These are phyloP conservation scores for Abramis brama DNA, from an alignment of 2,113 vertebrate genomes.

Conservation along the genomic window DNA sequence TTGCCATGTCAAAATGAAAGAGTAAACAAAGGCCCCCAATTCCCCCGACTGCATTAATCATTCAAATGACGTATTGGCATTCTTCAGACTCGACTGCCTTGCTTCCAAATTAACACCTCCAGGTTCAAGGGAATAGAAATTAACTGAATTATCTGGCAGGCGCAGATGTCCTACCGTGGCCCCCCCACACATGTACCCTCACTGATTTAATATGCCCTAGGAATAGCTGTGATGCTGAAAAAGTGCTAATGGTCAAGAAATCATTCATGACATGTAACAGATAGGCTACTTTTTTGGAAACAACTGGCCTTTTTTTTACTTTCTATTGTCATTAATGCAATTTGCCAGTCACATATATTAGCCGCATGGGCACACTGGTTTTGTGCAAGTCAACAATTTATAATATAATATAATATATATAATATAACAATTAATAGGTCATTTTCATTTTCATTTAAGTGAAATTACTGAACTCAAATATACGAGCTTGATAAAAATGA, in stretches of 20 bases:
- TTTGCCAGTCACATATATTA: no score
- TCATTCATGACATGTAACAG: slow-evolving; percentile 82
- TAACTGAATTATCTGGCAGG: slow-evolving; percentile 95
- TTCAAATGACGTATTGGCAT: slow-evolving; percentile 95
- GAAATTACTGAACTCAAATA: no score
- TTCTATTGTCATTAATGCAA: no score
- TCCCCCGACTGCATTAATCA: slow-evolving; percentile 94
- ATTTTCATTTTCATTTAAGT: no score
- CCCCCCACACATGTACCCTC: slow-evolving; percentile 79
- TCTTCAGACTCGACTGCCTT: slow-evolving; percentile 90
- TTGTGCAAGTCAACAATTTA: no score
- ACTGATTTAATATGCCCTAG: slow-evolving; percentile 88
- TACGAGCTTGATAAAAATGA: no score
- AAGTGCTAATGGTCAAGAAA: slow-evolving; percentile 91
- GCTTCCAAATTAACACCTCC: slow-evolving; percentile 95
- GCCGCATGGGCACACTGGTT: no score
- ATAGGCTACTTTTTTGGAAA: slow-evolving; percentile 63
- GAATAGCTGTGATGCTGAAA: slow-evolving; percentile 85
- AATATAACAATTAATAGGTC: no score
- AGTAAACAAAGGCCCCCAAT: slow-evolving; percentile 90
- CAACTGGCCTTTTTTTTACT: background rate
- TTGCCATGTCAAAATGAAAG: slow-evolving; percentile 88
- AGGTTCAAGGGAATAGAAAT: slow-evolving; percentile 96
- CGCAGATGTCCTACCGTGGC: slow-evolving; percentile 89
- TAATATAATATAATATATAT: no score